Evolutionary conservation across 2,113 vertebrate species (phyloP).

Genomic region (Oncorhynchus nerka): DNA sequence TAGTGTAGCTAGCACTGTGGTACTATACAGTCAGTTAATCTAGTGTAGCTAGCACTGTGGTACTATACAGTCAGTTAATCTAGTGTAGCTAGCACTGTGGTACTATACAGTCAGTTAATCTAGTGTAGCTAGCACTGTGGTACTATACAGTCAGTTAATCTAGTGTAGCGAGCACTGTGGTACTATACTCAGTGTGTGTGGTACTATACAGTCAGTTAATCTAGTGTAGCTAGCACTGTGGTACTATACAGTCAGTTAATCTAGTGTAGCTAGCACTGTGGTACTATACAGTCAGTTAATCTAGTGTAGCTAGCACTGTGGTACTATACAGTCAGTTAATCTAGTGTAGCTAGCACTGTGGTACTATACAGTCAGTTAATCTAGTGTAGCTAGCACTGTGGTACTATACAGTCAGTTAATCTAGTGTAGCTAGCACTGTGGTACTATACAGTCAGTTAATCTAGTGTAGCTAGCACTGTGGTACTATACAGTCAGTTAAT

Average conservation of each 20-base stretch:
- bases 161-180: neutral
- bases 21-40: neutral
- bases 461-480: neutral
- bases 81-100: constrained; percentile 9
- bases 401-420: neutral
- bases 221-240: neutral
- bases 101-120: neutral
- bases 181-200: too few species aligned
- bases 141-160: neutral
- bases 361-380: neutral
- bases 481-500: constrained; percentile 27
- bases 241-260: neutral
- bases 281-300: neutral
- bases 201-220: constrained; percentile 4
- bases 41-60: neutral
- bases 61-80: constrained; percentile 49
- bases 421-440: neutral
- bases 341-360: neutral
- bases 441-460: constrained; percentile 1
- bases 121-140: neutral
- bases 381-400: neutral
- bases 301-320: neutral
- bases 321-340: neutral
- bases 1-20: constrained; percentile 13
- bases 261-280: neutral